Conservation (phyloP, 1,140 invertebrate genomes). For the Lucilia cuprina region DNA sequence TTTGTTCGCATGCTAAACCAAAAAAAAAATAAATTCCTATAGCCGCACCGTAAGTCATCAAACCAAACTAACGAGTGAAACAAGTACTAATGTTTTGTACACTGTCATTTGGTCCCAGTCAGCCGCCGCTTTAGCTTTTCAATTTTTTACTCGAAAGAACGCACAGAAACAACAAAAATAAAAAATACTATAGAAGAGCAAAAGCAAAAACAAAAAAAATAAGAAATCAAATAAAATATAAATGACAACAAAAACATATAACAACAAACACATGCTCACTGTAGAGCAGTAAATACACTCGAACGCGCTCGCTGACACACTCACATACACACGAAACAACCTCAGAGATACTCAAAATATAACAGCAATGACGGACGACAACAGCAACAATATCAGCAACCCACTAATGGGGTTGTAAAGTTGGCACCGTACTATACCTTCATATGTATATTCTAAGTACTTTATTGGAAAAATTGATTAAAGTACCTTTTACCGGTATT, state of each 20-base stretch:
- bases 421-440: too few species aligned
- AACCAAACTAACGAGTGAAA: conserved; percentile 35
- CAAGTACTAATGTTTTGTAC: conserved; percentile 20
- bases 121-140: not conserved
- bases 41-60: conserved; percentile 34
- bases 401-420: too few species aligned
- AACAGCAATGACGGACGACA: too few species aligned
- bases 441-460: too few species aligned
- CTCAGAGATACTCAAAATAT: not conserved
- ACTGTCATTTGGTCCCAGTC: conserved; percentile 29
- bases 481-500: too few species aligned
- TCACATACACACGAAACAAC: not conserved
- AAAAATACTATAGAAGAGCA: not conserved
- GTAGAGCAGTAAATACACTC: not conserved
- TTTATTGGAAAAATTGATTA: too few species aligned
- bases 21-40: conserved; percentile 12
- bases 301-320: not conserved
- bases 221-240: not conserved
- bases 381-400: not conserved
- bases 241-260: not conserved
- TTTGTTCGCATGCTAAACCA: conserved; percentile 23
- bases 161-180: too few species aligned
- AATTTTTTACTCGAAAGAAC: too few species aligned
- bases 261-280: not conserved
- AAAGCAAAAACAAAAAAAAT: not conserved